A percentile compares a stretch with the other conserved stretches of the same genome.
Evolutionary conservation across 1,140 invertebrate species (phyloP).

Genomic region (Sycophaga agraensis): DNA sequence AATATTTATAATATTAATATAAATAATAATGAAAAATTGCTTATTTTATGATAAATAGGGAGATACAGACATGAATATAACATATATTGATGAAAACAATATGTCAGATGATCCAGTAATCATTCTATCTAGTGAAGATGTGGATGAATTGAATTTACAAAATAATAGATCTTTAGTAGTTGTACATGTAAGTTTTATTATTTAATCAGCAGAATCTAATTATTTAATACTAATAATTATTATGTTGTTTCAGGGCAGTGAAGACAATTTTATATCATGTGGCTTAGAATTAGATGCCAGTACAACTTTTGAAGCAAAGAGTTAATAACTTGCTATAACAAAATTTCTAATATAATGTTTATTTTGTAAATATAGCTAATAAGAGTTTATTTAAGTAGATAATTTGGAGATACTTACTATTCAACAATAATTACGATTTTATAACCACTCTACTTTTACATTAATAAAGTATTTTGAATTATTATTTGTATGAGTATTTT

Average conservation of each 20-base stretch:
- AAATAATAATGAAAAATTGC: neutral
- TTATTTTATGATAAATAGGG: conserved; percentile 4
- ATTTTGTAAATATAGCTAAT: conserved; percentile 14
- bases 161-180: conserved; percentile 49
- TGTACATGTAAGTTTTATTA: conserved; percentile 16
- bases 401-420: neutral
- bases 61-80: conserved; percentile 49
- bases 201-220: neutral
- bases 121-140: conserved; percentile 51
- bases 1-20: neutral
- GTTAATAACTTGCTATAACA: conserved; percentile 6
- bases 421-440: neutral
- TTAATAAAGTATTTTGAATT: conserved; percentile 20
- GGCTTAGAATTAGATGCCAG: conserved; percentile 19
- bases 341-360: neutral
- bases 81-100: conserved; percentile 52
- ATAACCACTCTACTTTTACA: conserved; percentile 11
- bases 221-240: neutral
- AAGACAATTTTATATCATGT: conserved; percentile 18
- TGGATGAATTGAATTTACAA: conserved; percentile 46
- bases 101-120: conserved; percentile 52
- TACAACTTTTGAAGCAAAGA: conserved; percentile 8
- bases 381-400: conserved; percentile 14
- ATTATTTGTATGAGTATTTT: neutral
- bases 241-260: conserved; percentile 1